A percentile compares a stretch with the other conserved stretches of the same genome.
phyloP scores from a whole-genome alignment of 92 coral and sea anemone species.

The Palythoa grandis region DNA sequence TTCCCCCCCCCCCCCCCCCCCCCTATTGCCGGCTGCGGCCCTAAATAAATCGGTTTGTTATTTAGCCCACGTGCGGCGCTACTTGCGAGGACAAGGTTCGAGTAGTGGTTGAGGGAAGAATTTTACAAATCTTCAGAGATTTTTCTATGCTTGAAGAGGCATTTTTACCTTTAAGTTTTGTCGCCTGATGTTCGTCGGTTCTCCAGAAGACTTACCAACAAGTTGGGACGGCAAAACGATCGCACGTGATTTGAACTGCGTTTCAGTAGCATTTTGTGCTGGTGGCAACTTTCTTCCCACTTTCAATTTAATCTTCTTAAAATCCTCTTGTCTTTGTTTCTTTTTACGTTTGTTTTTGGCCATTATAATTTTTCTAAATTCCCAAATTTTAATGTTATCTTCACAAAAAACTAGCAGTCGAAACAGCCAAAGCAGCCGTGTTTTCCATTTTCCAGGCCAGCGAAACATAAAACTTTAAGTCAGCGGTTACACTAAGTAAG shows the following conservation, averaged over 20 bases:
- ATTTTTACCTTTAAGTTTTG: conserved; percentile 79
- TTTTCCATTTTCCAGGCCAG: neutral
- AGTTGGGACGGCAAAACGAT: conserved; percentile 79
- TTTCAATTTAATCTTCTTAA: conserved; percentile 91
- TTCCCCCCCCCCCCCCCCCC: too few relatives aligned
- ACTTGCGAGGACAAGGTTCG: too few relatives aligned
- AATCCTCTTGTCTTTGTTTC: conserved; percentile 87
- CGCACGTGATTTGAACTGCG: conserved; percentile 85
- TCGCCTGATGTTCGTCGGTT: conserved; percentile 75
- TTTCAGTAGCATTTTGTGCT: conserved; percentile 83
- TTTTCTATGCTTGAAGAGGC: neutral
- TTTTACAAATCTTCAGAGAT: too few relatives aligned
- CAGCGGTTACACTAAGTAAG: neutral
- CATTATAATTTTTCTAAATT: conserved; percentile 47
- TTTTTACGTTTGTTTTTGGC: conserved; percentile 89
- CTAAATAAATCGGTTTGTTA: too few relatives aligned
- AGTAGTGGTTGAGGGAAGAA: too few relatives aligned
- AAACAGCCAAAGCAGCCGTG: neutral
- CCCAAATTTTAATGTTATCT: neutral
- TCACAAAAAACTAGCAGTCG: neutral
- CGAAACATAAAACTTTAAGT: neutral
- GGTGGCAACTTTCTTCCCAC: conserved; percentile 89
- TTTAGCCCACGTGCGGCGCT: too few relatives aligned
- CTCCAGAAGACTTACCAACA: conserved; percentile 54
- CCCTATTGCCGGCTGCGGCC: too few relatives aligned